Percentiles rank a stretch among this genome's conserved stretches.
These are phyloP conservation scores for Etheostoma spectabile DNA, from an alignment of 2,113 vertebrate species.

Conservation along the genomic window DNA sequence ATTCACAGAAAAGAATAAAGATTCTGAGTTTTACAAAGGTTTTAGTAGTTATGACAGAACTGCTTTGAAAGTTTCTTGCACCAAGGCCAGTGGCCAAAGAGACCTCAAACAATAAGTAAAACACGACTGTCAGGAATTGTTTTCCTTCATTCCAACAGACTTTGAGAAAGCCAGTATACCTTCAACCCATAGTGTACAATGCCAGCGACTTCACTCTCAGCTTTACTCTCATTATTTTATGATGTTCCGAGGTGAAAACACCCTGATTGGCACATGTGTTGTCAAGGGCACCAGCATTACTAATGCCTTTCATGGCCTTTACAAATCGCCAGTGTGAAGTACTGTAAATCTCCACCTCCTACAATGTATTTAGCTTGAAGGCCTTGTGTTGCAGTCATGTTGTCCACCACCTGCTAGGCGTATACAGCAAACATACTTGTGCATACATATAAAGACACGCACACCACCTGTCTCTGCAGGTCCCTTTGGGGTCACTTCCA, in stretches of 20 bases:
- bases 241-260: conserved; percentile 18
- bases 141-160: not conserved
- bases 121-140: not conserved
- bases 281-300: not conserved
- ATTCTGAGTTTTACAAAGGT: not conserved
- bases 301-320: not conserved
- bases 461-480: conserved; percentile 22
- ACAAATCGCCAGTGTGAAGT: not conserved
- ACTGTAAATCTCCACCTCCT: conserved; percentile 26
- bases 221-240: conserved; percentile 34
- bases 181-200: not conserved
- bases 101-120: not conserved
- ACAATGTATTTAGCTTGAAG: conserved; percentile 9
- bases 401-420: not conserved
- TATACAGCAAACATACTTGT: not conserved
- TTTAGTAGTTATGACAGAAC: not conserved
- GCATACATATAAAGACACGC: not conserved
- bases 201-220: conserved; percentile 6
- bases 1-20: not conserved
- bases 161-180: not conserved
- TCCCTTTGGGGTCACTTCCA: conserved; percentile 69
- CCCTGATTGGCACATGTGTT: not conserved
- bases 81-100: not conserved
- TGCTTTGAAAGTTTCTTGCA: not conserved
- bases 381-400: not conserved